Conservation (phyloP, 2,888 invertebrate genomes). For the Latrodectus hesperus region DNA sequence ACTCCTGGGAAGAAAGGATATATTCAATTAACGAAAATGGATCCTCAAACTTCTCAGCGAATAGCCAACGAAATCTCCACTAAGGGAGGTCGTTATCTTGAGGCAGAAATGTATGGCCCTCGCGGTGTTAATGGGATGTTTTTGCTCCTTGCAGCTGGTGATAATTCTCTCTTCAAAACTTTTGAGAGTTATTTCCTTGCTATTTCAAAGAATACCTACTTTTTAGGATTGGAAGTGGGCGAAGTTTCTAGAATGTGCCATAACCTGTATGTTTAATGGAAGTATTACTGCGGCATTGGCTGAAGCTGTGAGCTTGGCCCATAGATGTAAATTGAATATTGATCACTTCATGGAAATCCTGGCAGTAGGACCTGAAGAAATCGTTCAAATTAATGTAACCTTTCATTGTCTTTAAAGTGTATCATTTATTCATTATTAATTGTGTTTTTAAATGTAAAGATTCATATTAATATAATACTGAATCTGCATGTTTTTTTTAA, state of each 20-base stretch:
- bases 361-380: constrained; percentile 82
- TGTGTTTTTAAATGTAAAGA: no score
- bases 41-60: constrained; percentile 93
- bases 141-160: constrained; percentile 92
- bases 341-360: constrained; percentile 93
- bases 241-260: constrained; percentile 96
- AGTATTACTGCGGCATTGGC: constrained; percentile 91
- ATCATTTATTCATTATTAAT: no score
- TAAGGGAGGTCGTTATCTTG: constrained; percentile 92
- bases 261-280: constrained; percentile 91
- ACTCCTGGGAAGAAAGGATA: constrained; percentile 85
- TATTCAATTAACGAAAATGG: constrained; percentile 97
- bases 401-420: no score
- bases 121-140: constrained; percentile 88
- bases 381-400: no score
- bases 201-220: constrained; percentile 94
- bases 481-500: no score
- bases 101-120: constrained; percentile 93
- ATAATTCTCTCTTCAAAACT: constrained; percentile 91
- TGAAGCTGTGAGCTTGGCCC: constrained; percentile 94
- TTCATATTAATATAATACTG: no score
- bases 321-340: constrained; percentile 90
- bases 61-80: constrained; percentile 81
- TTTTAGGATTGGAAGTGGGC: constrained; percentile 91
- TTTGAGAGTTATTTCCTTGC: constrained; percentile 96